A percentile compares a stretch with the other conserved stretches of the same genome.
phyloP scores from a whole-genome alignment of 2,888 invertebrate genomes.

The Ferdinandea cuprea region DNA sequence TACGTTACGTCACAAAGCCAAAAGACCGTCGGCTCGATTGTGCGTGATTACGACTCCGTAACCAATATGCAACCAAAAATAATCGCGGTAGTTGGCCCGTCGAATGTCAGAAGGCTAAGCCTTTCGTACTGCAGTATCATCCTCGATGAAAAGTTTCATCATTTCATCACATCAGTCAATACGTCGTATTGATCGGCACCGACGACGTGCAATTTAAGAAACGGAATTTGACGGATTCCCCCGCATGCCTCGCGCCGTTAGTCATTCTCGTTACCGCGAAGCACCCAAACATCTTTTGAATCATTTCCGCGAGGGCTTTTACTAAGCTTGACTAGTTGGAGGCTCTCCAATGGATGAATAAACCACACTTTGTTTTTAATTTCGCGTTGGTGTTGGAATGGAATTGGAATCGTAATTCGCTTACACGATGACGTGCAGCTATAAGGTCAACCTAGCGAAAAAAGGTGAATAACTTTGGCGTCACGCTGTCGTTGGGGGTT shows the following conservation, averaged over 20 bases:
- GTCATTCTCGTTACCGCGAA: neutral
- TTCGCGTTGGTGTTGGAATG: neutral
- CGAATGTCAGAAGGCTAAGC: slow-evolving; percentile 26
- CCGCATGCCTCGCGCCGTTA: neutral
- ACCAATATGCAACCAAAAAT: slow-evolving; percentile 38
- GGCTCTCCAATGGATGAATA: neutral
- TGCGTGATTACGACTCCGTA: slow-evolving; percentile 45
- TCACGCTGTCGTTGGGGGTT: slow-evolving; percentile 2
- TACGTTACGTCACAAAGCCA: slow-evolving; percentile 44
- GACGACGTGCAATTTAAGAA: slow-evolving; percentile 9
- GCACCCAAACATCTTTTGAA: slow-evolving; percentile 11
- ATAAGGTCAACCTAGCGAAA: slow-evolving; percentile 2
- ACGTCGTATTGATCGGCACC: neutral
- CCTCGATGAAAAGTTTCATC: slow-evolving; percentile 1
- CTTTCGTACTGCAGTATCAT: slow-evolving; percentile 25
- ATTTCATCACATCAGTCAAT: slow-evolving; percentile 18
- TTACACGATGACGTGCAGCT: neutral
- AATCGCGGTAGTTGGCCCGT: slow-evolving; percentile 26
- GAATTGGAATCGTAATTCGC: too few species aligned
- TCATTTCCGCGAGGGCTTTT: slow-evolving; percentile 30
- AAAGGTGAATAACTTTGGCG: slow-evolving; percentile 37
- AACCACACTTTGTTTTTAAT: neutral
- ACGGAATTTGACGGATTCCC: neutral
- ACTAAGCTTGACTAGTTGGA: neutral
- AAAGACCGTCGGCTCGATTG: neutral